Percentiles rank a stretch among this genome's conserved stretches.
Conservation (phyloP, 2,113 vertebrate species). For the Dolichallabes microphthalmus region DNA sequence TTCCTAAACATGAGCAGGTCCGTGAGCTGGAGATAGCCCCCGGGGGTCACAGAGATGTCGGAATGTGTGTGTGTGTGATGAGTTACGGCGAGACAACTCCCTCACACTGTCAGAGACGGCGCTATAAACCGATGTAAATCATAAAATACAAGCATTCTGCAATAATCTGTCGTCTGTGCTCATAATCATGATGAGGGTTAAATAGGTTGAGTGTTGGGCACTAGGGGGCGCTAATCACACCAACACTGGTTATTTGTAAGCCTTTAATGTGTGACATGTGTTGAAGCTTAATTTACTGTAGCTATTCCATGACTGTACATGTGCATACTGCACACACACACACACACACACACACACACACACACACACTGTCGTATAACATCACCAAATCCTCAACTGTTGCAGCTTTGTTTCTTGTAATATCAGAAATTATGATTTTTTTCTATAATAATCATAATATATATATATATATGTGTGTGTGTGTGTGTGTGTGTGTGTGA, state of each 20-base stretch:
- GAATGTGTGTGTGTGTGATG: slow-evolving; percentile 20
- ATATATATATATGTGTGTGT: neutral
- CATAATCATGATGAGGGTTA: neutral
- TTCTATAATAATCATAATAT: too few relatives aligned
- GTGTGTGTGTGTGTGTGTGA: slow-evolving; percentile 14
- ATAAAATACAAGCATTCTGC: neutral
- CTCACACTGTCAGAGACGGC: neutral
- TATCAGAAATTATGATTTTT: too few relatives aligned
- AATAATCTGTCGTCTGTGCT: neutral
- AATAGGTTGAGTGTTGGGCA: neutral
- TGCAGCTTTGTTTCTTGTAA: neutral
- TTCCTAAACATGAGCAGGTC: neutral
- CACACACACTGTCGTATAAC: neutral
- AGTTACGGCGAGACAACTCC: neutral
- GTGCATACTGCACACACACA: too few relatives aligned
- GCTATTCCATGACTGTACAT: neutral
- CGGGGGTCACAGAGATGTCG: slow-evolving; percentile 20
- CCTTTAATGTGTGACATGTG: neutral
- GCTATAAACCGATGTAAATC: too few relatives aligned
- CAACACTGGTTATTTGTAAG: neutral
- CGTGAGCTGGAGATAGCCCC: slow-evolving; percentile 55
- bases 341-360: neutral
- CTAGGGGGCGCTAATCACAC: neutral
- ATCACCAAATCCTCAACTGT: neutral
- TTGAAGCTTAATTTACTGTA: neutral